phyloP scores from a whole-genome alignment of 2,797 vertebrate species.

The Rhynchonycteris naso region DNA sequence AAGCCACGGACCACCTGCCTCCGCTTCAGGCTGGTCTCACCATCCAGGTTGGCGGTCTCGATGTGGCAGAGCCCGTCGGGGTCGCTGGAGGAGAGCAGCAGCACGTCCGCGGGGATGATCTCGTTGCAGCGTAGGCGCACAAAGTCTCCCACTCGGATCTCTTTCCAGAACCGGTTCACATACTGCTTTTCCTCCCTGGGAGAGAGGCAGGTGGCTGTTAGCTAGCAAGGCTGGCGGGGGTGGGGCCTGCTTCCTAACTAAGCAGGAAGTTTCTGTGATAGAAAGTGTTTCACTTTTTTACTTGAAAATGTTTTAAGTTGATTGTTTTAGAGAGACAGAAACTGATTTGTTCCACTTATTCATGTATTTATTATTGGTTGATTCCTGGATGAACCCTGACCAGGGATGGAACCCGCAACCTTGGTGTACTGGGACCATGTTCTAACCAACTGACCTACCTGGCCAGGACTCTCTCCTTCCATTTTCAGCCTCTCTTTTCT shows the following conservation, averaged over 20 bases:
- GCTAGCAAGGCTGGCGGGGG: not conserved
- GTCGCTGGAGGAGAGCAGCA: slow-evolving; percentile 96
- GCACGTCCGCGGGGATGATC: slow-evolving; percentile 95
- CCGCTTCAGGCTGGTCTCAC: slow-evolving; percentile 98
- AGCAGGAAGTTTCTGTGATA: too few relatives aligned
- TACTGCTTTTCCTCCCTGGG: slow-evolving; percentile 91
- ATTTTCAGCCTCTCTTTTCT: not conserved
- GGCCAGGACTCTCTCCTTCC: too few relatives aligned
- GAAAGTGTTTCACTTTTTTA: too few relatives aligned
- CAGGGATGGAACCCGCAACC: too few relatives aligned
- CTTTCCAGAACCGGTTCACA: slow-evolving; percentile 95
- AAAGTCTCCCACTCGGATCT: slow-evolving; percentile 95
- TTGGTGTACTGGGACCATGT: too few relatives aligned
- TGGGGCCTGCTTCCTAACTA: too few relatives aligned
- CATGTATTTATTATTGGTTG: too few relatives aligned
- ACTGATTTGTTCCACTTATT: too few relatives aligned
- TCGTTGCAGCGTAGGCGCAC: slow-evolving; percentile 96
- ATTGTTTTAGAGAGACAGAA: too few relatives aligned
- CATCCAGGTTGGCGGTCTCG: slow-evolving; percentile 97
- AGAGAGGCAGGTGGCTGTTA: not conserved
- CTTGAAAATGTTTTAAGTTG: too few relatives aligned
- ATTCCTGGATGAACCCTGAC: too few relatives aligned
- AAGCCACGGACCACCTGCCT: slow-evolving; percentile 96
- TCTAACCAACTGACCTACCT: too few relatives aligned
- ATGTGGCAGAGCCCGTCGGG: slow-evolving; percentile 97